Base-by-base conservation (phyloP, 1,140 invertebrate species). In the Leptinotarsa lineolata region DNA sequence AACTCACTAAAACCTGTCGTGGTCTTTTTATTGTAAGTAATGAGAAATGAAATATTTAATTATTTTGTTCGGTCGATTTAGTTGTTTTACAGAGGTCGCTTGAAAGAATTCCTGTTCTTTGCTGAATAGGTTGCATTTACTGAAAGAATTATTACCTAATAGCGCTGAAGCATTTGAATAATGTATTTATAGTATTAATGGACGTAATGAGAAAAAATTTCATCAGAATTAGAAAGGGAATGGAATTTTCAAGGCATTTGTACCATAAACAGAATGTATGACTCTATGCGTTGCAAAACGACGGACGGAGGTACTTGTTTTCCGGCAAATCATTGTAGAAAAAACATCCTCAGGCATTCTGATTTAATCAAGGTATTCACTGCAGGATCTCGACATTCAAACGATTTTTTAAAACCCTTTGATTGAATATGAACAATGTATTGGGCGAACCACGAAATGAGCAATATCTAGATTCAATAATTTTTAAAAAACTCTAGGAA, bases 31-130 rank as follows among this genome's bases (percentile, higher is more conserved):
- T 54, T 54, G 48, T 18, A 4, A 16, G 48, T 18, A 54, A 54
- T 54, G 48, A 16, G 48, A 54, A 54, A 54, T 54, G 48, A 54
- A 54, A 54, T 54, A 54, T 54, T 54, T 54, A 54, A 54, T 54
- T 54, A 54, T 54, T 54, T 54, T n/a, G 48, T 54, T 18, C 48
- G 15, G 48, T 54, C 48, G 48, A 54, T 54, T 54, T 54, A 16
- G 15, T 54, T 54, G 48, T 54, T 54, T 54, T 16, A 54, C 48
- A 54, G 48, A 18, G 48, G 15, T 54, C n/a, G n/a, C n/a, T 54
- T 18, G 4, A 54, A 46, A 46, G 45, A 5, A 54, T 54, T 54
- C 48, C n/a, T 54, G 15, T 18, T 15, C 48, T 16, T 54, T n/a
- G n/a, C n/a, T 54, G 48, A 54, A 54, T 54, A 54, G 48, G n/a